Evolutionary conservation across 1,140 invertebrate genomes (phyloP).

Genomic region (Drosophila funebris): DNA sequence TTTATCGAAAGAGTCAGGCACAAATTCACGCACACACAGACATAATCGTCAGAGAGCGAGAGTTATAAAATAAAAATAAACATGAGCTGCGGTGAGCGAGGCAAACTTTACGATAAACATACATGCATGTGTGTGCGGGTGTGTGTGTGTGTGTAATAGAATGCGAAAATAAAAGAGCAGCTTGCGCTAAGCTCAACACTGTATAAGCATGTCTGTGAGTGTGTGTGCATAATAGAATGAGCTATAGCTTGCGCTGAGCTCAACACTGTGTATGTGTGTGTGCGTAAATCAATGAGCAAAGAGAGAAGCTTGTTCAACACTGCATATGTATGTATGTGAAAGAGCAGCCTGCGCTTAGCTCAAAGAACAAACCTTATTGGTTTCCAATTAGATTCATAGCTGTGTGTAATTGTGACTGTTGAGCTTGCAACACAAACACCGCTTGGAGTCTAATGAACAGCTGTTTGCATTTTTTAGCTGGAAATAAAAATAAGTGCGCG

Average conservation of each 20-base stretch:
- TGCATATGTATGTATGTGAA: no score
- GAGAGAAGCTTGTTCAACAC: no score
- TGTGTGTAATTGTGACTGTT: not conserved
- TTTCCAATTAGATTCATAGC: no score
- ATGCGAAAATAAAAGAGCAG: not conserved
- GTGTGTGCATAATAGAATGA: no score
- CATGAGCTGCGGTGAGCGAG: not conserved
- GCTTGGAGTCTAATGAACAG: not conserved
- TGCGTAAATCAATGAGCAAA: not conserved
- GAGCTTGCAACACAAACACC: no score
- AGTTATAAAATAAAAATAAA: not conserved
- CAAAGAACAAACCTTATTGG: no score
- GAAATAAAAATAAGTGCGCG: no score
- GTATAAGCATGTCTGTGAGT: not conserved
- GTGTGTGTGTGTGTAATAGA: not conserved
- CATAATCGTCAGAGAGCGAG: not conserved
- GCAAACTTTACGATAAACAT: conserved; percentile 1
- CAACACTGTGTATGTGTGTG: not conserved
- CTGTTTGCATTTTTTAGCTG: no score
- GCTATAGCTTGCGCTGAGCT: not conserved
- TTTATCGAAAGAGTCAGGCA: conserved; percentile 27
- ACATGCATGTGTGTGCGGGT: not conserved
- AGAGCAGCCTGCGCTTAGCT: no score
- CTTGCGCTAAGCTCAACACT: not conserved
- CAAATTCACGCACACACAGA: conserved; percentile 6